Evolutionary conservation across 1,140 invertebrate species (phyloP).

Genomic region (Pectinophora gossypiella): DNA sequence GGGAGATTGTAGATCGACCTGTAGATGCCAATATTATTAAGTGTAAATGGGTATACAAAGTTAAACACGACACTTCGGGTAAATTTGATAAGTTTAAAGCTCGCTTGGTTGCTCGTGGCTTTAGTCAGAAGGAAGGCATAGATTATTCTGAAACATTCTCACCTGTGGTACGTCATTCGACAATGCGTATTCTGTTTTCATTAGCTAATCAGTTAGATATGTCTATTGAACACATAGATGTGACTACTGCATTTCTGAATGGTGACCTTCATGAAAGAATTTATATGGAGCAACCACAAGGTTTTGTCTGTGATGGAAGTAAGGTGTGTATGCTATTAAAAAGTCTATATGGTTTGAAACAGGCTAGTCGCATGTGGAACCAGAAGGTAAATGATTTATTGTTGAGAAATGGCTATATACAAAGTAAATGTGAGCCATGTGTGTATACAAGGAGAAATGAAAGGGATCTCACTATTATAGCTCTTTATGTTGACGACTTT

Average conservation of each 20-base stretch:
- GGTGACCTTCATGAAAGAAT: conserved; percentile 52
- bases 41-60: conserved; percentile 43
- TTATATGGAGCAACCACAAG: conserved; percentile 52
- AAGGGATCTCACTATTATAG: conserved; percentile 9
- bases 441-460: conserved; percentile 13
- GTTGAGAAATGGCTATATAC: neutral
- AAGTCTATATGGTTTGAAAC: conserved; percentile 5
- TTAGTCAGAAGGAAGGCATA: conserved; percentile 35
- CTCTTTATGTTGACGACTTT: conserved; percentile 32
- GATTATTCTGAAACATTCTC: conserved; percentile 51
- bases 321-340: conserved; percentile 12
- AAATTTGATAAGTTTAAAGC: conserved; percentile 45
- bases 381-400: conserved; percentile 9
- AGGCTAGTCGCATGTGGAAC: neutral
- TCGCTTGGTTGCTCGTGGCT: conserved; percentile 59
- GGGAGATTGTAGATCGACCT: conserved; percentile 33
- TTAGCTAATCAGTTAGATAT: conserved; percentile 32
- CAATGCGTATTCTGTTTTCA: conserved; percentile 36
- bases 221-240: conserved; percentile 44
- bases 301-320: conserved; percentile 16
- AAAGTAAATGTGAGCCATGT: conserved; percentile 20
- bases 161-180: conserved; percentile 31
- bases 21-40: conserved; percentile 21
- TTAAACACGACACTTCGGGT: conserved; percentile 25
- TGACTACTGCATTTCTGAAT: conserved; percentile 57